These are phyloP conservation scores for Andrena bicolor DNA, from an alignment of 2,888 invertebrate species.

Conservation along the genomic window DNA sequence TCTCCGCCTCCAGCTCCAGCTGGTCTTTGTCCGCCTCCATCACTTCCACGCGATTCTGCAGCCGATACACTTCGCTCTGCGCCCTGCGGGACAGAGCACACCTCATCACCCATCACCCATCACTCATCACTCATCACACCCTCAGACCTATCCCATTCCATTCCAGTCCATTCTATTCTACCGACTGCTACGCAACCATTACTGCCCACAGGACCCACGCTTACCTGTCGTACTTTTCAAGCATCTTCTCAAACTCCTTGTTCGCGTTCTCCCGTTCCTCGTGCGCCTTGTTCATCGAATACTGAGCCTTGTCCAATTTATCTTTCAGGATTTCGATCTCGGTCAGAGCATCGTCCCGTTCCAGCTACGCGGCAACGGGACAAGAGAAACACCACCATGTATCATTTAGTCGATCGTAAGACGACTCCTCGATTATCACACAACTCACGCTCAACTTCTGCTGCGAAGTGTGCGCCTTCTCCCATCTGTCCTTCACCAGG, in stretches of 20 bases:
- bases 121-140: too few species aligned
- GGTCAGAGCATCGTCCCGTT: conserved; percentile 93
- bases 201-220: background rate
- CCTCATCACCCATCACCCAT: background rate
- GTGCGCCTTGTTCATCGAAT: conserved; percentile 92
- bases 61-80: conserved; percentile 94
- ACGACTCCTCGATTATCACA: background rate
- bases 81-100: conserved; percentile 86
- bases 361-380: conserved; percentile 87
- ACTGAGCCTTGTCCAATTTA: conserved; percentile 94
- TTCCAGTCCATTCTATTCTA: too few species aligned
- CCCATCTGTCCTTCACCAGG: conserved; percentile 94
- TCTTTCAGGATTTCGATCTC: conserved; percentile 95
- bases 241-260: conserved; percentile 96
- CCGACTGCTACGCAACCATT: background rate
- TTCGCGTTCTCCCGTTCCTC: conserved; percentile 95
- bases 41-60: conserved; percentile 95
- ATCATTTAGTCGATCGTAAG: background rate
- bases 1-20: conserved; percentile 93
- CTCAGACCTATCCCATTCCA: too few species aligned
- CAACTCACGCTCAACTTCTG: conserved; percentile 91
- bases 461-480: conserved; percentile 93
- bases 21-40: conserved; percentile 95
- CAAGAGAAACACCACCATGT: background rate
- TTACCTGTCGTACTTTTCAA: conserved; percentile 96